These are phyloP conservation scores for Botia almorhae DNA, from an alignment of 2,797 vertebrate species.

Conservation along the genomic window DNA sequence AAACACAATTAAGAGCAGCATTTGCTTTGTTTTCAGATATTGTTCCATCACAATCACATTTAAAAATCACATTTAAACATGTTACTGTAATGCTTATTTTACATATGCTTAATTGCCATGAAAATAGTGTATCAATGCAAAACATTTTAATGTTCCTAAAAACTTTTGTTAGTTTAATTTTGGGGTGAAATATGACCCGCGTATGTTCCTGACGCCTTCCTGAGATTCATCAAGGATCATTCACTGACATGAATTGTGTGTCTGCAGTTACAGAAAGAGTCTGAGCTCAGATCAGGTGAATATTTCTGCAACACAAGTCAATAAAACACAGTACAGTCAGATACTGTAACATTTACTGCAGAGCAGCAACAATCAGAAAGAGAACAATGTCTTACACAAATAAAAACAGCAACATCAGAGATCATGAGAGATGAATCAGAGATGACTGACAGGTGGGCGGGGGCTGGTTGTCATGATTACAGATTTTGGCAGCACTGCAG, in stretches of 20 bases:
- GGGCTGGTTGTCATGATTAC: slow-evolving; percentile 79
- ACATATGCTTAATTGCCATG: no score
- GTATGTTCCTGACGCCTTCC: background rate
- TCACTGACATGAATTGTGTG: background rate
- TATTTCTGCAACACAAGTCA: background rate
- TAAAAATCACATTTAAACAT: no score
- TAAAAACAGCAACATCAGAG: slow-evolving; percentile 71
- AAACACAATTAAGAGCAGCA: background rate
- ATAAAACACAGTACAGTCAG: slow-evolving; percentile 27
- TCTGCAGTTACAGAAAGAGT: background rate
- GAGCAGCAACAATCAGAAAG: slow-evolving; percentile 77
- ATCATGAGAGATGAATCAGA: slow-evolving; percentile 58
- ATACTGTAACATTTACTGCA: slow-evolving; percentile 83
- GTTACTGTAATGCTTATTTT: no score
- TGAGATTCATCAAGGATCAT: background rate
- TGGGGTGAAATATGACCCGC: background rate
- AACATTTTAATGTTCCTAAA: background rate
- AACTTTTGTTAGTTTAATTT: background rate
- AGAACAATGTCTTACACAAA: slow-evolving; percentile 77
- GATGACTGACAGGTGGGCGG: slow-evolving; percentile 55
- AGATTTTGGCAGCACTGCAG: slow-evolving; percentile 98
- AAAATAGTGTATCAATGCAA: no score
- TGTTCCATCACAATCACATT: no score
- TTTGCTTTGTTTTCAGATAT: background rate
- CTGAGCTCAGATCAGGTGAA: no score